Conservation (phyloP, 2,113 vertebrate genomes). For the Herpailurus yagouaroundi region DNA sequence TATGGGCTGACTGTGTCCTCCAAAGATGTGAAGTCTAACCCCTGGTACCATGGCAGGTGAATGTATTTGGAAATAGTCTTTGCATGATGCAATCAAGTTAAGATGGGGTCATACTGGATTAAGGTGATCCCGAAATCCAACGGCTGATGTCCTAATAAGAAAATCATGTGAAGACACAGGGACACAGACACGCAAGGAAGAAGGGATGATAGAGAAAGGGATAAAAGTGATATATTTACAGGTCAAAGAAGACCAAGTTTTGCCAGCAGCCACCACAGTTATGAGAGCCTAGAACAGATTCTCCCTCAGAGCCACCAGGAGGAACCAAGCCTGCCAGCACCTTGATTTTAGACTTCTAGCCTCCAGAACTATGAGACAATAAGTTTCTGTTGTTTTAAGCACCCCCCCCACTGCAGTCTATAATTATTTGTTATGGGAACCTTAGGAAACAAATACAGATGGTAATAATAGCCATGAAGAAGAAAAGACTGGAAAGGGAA, state of each 20-base stretch:
- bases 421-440: not conserved
- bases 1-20: not conserved
- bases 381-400: not conserved
- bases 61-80: not conserved
- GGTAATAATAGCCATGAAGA: not conserved
- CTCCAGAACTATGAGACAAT: not conserved
- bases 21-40: not conserved
- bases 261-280: not conserved
- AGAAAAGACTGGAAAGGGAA: not conserved
- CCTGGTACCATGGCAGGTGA: not conserved
- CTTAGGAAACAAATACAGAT: not conserved
- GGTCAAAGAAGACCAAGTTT: not conserved
- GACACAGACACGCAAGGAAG: not conserved
- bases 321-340: not conserved
- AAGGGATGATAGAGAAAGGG: not conserved
- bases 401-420: no score
- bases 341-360: not conserved
- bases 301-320: not conserved
- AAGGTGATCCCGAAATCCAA: not conserved
- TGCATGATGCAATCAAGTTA: not conserved
- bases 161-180: not conserved
- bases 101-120: not conserved
- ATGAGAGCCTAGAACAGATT: not conserved
- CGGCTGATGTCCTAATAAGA: not conserved
- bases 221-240: not conserved